Evolutionary conservation across 2,888 invertebrate genomes (phyloP), one percentile per base, ranked within the genome.

Genomic region (Pollenia angustigena): DNA sequence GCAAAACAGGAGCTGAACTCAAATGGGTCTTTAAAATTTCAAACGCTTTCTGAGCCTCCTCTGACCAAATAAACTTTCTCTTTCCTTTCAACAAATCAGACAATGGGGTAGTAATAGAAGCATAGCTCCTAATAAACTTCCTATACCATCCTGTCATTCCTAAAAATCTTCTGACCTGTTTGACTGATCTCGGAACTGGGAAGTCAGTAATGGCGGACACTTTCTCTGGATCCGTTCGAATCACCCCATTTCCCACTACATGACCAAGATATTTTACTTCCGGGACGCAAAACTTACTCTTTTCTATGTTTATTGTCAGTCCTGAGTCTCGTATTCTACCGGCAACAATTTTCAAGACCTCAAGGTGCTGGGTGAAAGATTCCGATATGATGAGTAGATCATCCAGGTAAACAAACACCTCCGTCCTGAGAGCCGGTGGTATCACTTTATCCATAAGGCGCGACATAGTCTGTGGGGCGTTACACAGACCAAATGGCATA

Each of bases 121-220:
- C 83, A 69, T 58, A 88, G 44, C 85, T 66, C 7, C 23, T 18
- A 2, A 88, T 85, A 64, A 88, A 88, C 14, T 87, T 54, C 0
- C 87, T 40, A 54, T 87, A 88, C 87, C 88, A 89, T 1, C 88
- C 88, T 0, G 85, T 75, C 84, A 87, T 88, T 9, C 88, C 87
- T 4, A 89, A 32, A 54, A 89, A 88, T n/a, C 88, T 48, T 10
- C 83, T 16, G 1, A 88, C 71, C 52, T 88, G 84, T 23, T 82
- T 83, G 2, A 76, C 76, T 0, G 85, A 74, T 8, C 46, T 62
- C 1, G 87, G 87, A 4, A 62, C 32, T 4, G 88, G 85, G 58
- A 82, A 88, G 1, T 82, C 76, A 0, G 42, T 71, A 2, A 87
- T 74, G 11, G 81, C 85, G 0, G 81, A 40, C 2, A 87, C 32